Evolutionary conservation across 2,113 vertebrate species (phyloP).

Genomic region (Lichenostomus cassidix): DNA sequence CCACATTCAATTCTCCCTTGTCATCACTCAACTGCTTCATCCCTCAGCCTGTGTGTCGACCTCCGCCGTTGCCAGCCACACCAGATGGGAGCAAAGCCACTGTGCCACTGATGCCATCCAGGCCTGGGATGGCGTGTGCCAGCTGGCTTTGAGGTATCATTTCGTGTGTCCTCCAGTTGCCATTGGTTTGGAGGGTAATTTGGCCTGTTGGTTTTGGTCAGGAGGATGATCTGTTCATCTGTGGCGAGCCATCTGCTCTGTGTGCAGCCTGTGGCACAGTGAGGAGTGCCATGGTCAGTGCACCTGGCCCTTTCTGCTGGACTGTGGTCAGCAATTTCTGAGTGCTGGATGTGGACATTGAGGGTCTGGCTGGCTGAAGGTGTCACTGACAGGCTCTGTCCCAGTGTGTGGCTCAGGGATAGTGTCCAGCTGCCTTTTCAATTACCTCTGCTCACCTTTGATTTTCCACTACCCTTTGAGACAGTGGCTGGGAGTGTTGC

Average conservation of each 20-base stretch:
- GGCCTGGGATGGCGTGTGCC: not conserved
- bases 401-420: not conserved
- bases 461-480: not conserved
- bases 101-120: slow-evolving; percentile 1
- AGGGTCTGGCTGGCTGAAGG: not conserved
- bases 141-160: slow-evolving; percentile 39
- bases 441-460: accelerated
- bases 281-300: not conserved
- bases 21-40: slow-evolving; percentile 4
- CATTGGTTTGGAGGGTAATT: slow-evolving; percentile 39
- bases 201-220: slow-evolving; percentile 44
- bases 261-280: not conserved
- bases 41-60: not conserved
- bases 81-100: slow-evolving; percentile 46
- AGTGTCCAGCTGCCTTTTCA: not conserved
- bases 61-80: not conserved
- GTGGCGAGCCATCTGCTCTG: slow-evolving; percentile 7
- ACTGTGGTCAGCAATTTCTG: not conserved
- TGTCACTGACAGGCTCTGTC: not conserved
- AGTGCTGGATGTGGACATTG: not conserved
- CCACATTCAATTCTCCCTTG: not conserved
- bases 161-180: slow-evolving; percentile 8
- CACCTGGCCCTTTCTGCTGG: not conserved
- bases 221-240: slow-evolving; percentile 2
- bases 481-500: not conserved